Evolutionary conservation across 2,797 vertebrate genomes (phyloP).

Genomic region (Caiman crocodilus): DNA sequence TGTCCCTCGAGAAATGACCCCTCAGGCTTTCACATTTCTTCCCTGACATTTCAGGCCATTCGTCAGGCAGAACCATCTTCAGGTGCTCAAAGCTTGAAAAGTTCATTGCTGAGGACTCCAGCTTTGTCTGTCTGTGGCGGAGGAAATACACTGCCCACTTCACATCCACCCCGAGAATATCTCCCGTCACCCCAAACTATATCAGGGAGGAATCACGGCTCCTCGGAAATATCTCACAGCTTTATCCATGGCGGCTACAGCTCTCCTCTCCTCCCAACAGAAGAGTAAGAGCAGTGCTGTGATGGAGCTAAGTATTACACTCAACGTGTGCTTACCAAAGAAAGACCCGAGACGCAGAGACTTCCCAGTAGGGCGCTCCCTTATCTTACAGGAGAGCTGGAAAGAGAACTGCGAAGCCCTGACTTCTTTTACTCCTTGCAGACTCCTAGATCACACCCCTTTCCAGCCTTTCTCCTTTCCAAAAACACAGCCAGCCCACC

Average conservation of each 20-base stretch:
- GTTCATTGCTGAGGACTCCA: constrained; percentile 25
- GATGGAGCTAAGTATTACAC: not conserved
- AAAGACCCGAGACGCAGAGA: constrained; percentile 2
- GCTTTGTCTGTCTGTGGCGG: not conserved
- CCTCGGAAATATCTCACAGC: not conserved
- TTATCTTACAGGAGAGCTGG: not conserved
- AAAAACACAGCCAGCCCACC: not conserved
- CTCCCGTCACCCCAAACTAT: not conserved
- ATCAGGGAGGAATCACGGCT: not conserved
- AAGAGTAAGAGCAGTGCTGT: fast-evolving
- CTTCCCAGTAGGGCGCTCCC: constrained; percentile 58
- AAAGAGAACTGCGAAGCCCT: not conserved
- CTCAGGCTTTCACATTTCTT: constrained; percentile 55
- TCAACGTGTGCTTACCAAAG: not conserved
- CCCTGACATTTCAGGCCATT: constrained; percentile 73
- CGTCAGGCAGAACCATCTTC: constrained; percentile 67
- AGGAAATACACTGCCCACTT: constrained; percentile 1
- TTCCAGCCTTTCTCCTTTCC: not conserved
- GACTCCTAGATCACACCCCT: not conserved
- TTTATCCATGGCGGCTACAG: not conserved
- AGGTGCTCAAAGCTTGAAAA: constrained; percentile 62
- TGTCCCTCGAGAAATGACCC: constrained; percentile 52
- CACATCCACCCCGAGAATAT: not conserved
- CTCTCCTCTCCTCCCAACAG: not conserved
- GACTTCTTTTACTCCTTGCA: not conserved